Percentiles rank a stretch among this genome's conserved stretches.
These are phyloP conservation scores for Archocentrus centrarchus DNA, from an alignment of 2,113 vertebrate genomes.

Conservation along the genomic window DNA sequence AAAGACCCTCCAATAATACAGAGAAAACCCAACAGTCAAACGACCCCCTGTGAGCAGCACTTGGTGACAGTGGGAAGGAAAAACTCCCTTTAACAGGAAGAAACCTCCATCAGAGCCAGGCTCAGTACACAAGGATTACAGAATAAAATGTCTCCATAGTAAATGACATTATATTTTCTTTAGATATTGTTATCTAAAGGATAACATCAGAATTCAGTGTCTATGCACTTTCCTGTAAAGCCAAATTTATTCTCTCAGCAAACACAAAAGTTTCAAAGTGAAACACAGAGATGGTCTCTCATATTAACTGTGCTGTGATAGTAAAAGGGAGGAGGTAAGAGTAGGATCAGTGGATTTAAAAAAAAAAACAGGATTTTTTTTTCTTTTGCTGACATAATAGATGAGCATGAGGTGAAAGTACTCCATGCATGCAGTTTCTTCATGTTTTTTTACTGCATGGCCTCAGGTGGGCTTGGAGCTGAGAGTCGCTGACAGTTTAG, in stretches of 20 bases:
- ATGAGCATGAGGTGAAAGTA: not conserved
- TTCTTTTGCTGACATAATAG: not conserved
- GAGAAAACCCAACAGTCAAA: too few species aligned
- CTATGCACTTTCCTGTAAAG: not conserved
- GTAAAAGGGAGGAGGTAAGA: not conserved
- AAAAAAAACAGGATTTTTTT: rapidly evolving
- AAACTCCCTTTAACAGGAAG: too few species aligned
- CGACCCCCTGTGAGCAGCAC: too few species aligned
- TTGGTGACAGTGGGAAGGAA: too few species aligned
- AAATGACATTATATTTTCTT: not conserved
- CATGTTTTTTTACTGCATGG: not conserved
- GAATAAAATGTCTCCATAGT: too few species aligned
- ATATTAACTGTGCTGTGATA: not conserved
- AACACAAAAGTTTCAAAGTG: not conserved
- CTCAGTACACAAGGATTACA: too few species aligned
- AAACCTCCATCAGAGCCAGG: too few species aligned
- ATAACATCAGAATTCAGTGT: not conserved
- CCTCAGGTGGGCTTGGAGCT: not conserved
- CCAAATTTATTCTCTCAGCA: constrained; percentile 30
- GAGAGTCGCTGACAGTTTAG: not conserved
- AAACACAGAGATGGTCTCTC: not conserved
- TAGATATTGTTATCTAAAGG: not conserved
- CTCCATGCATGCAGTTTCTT: not conserved
- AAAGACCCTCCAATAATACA: too few species aligned
- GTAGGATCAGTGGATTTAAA: not conserved